Conservation (phyloP, 1,140 invertebrate species). For the Hirudo medicinalis region DNA sequence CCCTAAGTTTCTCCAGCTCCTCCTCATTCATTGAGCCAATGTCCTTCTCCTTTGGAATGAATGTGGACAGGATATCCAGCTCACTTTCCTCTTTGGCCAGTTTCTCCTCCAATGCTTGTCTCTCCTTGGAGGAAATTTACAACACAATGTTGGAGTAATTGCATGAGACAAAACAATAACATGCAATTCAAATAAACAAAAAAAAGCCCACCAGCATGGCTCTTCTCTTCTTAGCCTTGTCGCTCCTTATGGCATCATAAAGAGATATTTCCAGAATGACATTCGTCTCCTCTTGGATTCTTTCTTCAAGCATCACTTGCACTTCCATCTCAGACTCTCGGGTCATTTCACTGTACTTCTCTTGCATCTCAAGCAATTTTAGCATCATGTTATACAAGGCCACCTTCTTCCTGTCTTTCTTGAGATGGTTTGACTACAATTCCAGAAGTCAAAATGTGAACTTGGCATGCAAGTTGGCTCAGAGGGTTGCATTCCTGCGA, state of each 20-base stretch:
- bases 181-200: neutral
- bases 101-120: constrained; percentile 35
- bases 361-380: constrained; percentile 34
- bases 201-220: constrained; percentile 35
- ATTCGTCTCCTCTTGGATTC: constrained; percentile 35
- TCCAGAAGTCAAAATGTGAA: too few relatives aligned
- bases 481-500: too few relatives aligned
- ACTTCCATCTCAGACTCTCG: constrained; percentile 40
- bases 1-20: constrained; percentile 36
- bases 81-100: constrained; percentile 40
- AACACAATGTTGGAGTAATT: too few relatives aligned
- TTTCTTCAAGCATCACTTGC: constrained; percentile 32
- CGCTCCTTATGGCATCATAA: constrained; percentile 41
- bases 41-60: constrained; percentile 38
- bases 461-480: too few relatives aligned
- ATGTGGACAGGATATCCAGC: constrained; percentile 42
- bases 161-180: neutral
- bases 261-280: constrained; percentile 39
- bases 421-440: constrained; percentile 33
- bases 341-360: constrained; percentile 31
- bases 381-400: constrained; percentile 38
- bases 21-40: constrained; percentile 33
- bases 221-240: constrained; percentile 40
- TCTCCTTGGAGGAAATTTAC: constrained; percentile 29
- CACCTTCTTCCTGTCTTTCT: constrained; percentile 34